phyloP scores from a whole-genome alignment of 2,888 invertebrate genomes.

The Cephalotes varians region DNA sequence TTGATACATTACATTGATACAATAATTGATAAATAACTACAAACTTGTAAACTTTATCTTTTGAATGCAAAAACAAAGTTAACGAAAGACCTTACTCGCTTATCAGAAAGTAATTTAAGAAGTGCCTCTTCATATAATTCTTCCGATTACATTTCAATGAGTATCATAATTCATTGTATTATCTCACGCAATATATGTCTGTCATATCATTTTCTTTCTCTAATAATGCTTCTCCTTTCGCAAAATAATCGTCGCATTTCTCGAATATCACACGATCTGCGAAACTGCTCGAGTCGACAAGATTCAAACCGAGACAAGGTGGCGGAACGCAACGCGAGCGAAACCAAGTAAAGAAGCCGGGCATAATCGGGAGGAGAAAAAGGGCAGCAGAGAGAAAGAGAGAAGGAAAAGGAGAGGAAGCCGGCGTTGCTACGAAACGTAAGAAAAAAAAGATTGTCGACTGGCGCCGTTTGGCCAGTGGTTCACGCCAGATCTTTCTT shows the following conservation, averaged over 20 bases:
- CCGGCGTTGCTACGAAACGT: constrained; percentile 40
- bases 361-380: constrained; percentile 22
- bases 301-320: constrained; percentile 11
- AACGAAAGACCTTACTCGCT: background rate
- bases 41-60: background rate
- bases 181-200: background rate
- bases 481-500: constrained; percentile 19
- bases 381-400: background rate
- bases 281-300: constrained; percentile 3
- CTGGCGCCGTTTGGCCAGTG: constrained; percentile 54
- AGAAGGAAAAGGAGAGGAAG: constrained; percentile 9
- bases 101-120: background rate
- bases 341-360: constrained; percentile 25
- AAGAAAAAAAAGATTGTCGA: constrained; percentile 35
- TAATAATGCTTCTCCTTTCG: background rate
- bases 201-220: background rate
- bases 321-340: constrained; percentile 11
- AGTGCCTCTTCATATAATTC: background rate
- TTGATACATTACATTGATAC: background rate
- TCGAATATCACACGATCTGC: constrained; percentile 8
- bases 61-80: background rate
- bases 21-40: too few species aligned
- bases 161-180: background rate
- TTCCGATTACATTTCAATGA: background rate
- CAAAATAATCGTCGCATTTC: background rate